Evolutionary conservation across 2,113 vertebrate species (phyloP).

Genomic region (Vulpes lagopus): DNA sequence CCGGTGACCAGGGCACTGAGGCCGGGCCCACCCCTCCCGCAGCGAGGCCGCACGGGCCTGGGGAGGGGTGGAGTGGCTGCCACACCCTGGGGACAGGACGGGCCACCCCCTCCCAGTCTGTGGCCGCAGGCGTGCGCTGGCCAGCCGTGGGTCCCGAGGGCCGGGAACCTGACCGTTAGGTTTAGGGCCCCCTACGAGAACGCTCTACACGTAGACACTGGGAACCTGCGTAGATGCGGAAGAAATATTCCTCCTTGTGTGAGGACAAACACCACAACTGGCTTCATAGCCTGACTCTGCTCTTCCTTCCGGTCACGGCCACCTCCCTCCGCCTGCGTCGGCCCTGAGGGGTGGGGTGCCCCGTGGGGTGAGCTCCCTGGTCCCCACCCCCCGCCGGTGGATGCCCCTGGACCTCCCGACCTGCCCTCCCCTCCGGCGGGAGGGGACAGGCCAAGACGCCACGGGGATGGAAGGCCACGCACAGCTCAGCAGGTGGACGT

Average conservation of each 20-base stretch:
- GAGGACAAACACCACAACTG: neutral
- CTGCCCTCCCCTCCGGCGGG: neutral
- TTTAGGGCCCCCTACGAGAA: neutral
- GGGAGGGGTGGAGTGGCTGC: neutral
- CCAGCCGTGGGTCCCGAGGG: neutral
- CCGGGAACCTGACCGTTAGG: neutral
- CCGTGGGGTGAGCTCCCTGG: neutral
- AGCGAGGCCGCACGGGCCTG: neutral
- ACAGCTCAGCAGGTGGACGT: neutral
- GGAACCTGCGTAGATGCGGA: neutral
- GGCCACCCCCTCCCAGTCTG: neutral
- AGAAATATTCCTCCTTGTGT: too few species aligned
- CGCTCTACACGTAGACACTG: neutral
- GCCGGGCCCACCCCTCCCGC: neutral
- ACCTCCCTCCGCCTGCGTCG: neutral
- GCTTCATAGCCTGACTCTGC: neutral
- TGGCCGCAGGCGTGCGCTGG: neutral
- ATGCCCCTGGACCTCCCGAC: too few species aligned
- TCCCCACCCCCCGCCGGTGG: neutral
- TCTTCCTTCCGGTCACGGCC: rapidly evolving
- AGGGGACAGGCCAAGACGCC: neutral
- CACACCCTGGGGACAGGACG: neutral
- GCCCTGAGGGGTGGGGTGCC: neutral
- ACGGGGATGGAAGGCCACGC: neutral
- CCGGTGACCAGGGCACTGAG: rapidly evolving